Evolutionary conservation across 2,888 invertebrate genomes (phyloP).

Genomic region (Nymphalis c-album): DNA sequence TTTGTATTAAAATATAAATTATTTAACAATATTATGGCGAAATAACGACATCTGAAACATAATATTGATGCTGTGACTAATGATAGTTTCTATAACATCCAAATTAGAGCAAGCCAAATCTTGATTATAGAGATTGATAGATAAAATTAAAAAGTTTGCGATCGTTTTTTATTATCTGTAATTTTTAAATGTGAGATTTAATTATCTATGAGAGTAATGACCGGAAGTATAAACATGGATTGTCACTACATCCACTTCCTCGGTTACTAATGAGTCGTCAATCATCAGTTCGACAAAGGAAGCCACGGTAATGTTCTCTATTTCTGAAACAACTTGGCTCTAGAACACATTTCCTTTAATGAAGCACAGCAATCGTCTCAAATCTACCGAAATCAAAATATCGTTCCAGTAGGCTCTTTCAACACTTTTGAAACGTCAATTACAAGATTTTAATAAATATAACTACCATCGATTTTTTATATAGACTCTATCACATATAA

Average conservation of each 20-base stretch:
- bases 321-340: conserved; percentile 13
- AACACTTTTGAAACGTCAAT: no score
- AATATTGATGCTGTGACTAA: conserved; percentile 1
- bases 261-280: conserved; percentile 33
- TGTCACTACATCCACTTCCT: conserved; percentile 30
- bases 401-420: no score
- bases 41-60: not conserved
- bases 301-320: conserved; percentile 22
- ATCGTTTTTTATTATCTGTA: not conserved
- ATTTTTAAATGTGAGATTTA: not conserved
- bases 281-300: conserved; percentile 31
- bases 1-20: not conserved
- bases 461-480: no score
- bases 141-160: not conserved
- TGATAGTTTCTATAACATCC: not conserved
- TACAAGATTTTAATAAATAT: no score
- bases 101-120: not conserved
- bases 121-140: not conserved
- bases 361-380: no score
- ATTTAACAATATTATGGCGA: not conserved
- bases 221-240: conserved; percentile 26
- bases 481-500: no score
- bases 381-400: not conserved
- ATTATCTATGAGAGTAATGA: conserved; percentile 14
- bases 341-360: not conserved